These are phyloP conservation scores for Xestia sexstrigata DNA, from an alignment of 2,888 invertebrate species.

Conservation along the genomic window DNA sequence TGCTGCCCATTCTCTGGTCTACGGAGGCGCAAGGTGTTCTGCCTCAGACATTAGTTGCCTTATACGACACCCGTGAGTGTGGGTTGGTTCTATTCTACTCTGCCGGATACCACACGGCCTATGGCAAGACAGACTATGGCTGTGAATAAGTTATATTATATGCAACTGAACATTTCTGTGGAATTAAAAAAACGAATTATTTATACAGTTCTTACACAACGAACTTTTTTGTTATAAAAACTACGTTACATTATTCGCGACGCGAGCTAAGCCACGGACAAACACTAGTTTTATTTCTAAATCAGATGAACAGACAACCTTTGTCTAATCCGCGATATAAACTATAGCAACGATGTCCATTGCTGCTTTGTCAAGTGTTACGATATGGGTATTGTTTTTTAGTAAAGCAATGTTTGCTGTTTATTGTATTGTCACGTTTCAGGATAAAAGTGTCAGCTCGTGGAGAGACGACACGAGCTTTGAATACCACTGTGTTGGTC, in stretches of 20 bases:
- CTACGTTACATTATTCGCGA: neutral
- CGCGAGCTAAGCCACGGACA: neutral
- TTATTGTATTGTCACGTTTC: slow-evolving; percentile 19
- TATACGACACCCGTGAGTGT: too few relatives aligned
- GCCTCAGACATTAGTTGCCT: too few relatives aligned
- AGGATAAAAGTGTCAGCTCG: slow-evolving; percentile 2
- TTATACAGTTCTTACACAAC: too few relatives aligned
- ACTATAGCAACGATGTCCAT: slow-evolving; percentile 21
- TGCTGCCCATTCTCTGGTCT: too few relatives aligned
- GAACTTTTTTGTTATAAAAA: neutral
- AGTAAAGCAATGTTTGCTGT: slow-evolving; percentile 17
- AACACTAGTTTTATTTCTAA: neutral
- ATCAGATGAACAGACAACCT: slow-evolving; percentile 20
- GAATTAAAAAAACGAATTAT: too few relatives aligned
- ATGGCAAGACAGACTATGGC: too few relatives aligned
- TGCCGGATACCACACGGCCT: too few relatives aligned
- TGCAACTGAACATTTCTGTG: too few relatives aligned
- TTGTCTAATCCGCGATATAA: slow-evolving; percentile 21
- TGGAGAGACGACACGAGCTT: neutral
- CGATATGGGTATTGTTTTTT: slow-evolving; percentile 14
- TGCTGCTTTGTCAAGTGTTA: slow-evolving; percentile 20
- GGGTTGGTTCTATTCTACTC: too few relatives aligned
- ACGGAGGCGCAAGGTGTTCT: too few relatives aligned
- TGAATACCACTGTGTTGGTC: neutral
- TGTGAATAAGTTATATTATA: too few relatives aligned